Conservation (phyloP, 2,797 vertebrate species). For the Pantherophis alleghaniensis region DNA sequence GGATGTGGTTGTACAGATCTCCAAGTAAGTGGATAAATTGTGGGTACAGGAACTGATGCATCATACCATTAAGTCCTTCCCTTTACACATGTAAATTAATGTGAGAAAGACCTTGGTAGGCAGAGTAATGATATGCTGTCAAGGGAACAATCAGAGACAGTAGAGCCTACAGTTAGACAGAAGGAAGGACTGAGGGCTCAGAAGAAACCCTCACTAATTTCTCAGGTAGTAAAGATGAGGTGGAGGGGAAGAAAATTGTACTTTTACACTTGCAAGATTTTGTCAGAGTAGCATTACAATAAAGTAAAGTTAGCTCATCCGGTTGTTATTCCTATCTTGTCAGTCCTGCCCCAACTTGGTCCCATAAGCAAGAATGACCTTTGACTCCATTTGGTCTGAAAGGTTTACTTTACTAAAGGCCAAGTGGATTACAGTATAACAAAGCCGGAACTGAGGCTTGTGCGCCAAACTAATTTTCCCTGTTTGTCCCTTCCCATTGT, state of each 20-base stretch:
- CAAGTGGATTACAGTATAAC: neutral
- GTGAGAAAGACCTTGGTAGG: neutral
- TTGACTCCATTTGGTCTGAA: neutral
- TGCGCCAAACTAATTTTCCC: neutral
- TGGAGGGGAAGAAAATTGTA: neutral
- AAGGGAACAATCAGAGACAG: neutral
- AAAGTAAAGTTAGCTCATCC: neutral
- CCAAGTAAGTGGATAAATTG: neutral
- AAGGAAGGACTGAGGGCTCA: neutral
- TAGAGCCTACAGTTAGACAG: neutral
- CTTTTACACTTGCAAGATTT: neutral
- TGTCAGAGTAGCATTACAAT: neutral
- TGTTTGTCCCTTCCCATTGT: neutral
- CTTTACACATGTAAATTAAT: neutral
- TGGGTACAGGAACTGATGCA: neutral
- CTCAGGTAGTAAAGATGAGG: neutral
- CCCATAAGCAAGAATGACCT: neutral
- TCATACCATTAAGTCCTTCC: neutral
- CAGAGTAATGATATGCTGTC: neutral
- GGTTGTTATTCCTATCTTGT: neutral
- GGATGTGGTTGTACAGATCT: neutral
- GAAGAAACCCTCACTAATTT: neutral
- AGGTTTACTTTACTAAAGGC: neutral
- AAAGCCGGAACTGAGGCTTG: neutral
- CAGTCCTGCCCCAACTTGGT: neutral